Evolutionary conservation across 2,888 invertebrate species (phyloP), one percentile per base, ranked within the genome.

Genomic region (Tachina fera): DNA sequence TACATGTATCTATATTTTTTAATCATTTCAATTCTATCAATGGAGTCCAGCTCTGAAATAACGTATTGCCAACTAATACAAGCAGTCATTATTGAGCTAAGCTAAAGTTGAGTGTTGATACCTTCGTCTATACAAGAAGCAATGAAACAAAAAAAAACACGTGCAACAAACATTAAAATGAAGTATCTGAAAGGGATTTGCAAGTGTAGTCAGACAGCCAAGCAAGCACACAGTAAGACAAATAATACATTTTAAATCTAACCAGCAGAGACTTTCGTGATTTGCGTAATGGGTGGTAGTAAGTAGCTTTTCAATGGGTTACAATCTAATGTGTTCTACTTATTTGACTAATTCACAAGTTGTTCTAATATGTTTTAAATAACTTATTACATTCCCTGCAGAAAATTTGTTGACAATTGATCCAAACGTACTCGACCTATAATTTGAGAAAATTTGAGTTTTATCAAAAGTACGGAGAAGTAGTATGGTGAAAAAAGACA

Each of bases 1-100:
- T 31, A 31, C 31, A 31, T 31, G 6, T 2, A 31, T 31, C 5
- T 6, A 31, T 31, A 31, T 72, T 83, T 74, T 60, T 80, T 72
- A 65, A 83, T 72, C 75, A 82, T 70, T 63, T 72, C 49, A 19
- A 74, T 80, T 74, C 77, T 68, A 78, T 78, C 83, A 83, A 74
- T 83, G 77, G 51, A 72, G 76, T 56, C 56, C 60, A 83, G 53
- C 45, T 47, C 56, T 47, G 63, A 68, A 60, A 71, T 51, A 77
- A 67, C 8, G 19, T 22, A 60, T 11, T 45, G 63, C 61, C 51
- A 51, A 61, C 70, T 16, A 1, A 16, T 10, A 41, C 19, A 60
- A 10, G n/a, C 53, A 61, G 10, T 61, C 39, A 19, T 47, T 65
- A 43, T 61, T 71, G 70, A 51, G 22, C 56, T 19, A 22, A 41